These are phyloP conservation scores for Galago senegalensis DNA, from an alignment of 2,797 vertebrate species.

Conservation along the genomic window DNA sequence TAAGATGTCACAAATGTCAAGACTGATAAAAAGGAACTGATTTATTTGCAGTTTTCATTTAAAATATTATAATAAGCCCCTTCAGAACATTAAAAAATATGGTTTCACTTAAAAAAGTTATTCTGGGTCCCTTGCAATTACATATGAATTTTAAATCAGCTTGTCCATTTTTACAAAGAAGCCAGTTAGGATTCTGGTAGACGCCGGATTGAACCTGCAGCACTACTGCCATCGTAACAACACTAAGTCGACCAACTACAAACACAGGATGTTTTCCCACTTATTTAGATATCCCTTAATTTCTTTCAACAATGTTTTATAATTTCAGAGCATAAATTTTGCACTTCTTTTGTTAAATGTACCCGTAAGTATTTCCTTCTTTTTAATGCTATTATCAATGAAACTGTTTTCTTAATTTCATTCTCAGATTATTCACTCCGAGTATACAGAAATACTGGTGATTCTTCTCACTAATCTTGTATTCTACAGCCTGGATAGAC, in stretches of 20 bases:
- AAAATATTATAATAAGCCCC: slow-evolving; percentile 31
- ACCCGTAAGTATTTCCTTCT: slow-evolving; percentile 1
- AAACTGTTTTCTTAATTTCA: slow-evolving; percentile 42
- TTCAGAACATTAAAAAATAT: slow-evolving; percentile 61
- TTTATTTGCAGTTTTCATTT: slow-evolving; percentile 44
- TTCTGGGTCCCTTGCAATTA: slow-evolving; percentile 40
- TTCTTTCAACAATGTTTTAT: slow-evolving; percentile 48
- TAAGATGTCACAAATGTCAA: slow-evolving; percentile 50
- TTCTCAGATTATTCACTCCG: neutral
- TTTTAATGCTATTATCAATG: neutral
- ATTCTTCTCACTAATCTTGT: neutral
- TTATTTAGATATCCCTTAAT: slow-evolving; percentile 11
- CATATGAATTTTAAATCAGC: slow-evolving; percentile 43
- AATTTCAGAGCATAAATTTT: slow-evolving; percentile 50
- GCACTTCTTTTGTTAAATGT: slow-evolving; percentile 48
- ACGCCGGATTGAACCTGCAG: neutral
- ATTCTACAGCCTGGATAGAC: neutral
- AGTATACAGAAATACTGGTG: neutral
- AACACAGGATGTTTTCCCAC: slow-evolving; percentile 6
- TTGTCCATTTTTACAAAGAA: slow-evolving; percentile 34
- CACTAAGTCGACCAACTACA: neutral
- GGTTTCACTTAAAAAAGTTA: slow-evolving; percentile 51
- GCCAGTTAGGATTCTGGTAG: neutral
- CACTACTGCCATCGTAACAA: neutral
- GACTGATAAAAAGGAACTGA: slow-evolving; percentile 45